Evolutionary conservation across 2,113 vertebrate species (phyloP), one percentile per base, ranked within the genome.

Genomic region (Oxygymnocypris stewartii): DNA sequence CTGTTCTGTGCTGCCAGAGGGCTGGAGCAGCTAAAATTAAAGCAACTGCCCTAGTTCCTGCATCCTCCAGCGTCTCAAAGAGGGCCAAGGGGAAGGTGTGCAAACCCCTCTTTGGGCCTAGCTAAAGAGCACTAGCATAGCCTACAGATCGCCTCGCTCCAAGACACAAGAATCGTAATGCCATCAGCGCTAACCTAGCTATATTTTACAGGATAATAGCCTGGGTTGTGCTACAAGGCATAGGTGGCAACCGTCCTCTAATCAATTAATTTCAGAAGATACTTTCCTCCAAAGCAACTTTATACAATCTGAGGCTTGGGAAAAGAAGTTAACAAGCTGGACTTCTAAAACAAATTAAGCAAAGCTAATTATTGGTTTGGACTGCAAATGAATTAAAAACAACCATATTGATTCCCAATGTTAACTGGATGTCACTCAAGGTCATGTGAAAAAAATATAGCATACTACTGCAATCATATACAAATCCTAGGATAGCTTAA

Each of bases 21-120:
- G 90, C 90, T 89, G 88, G 91, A 87, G 89, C 87, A 90, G 91
- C 93, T 95, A 95, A 94, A 93, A 94, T 94, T 95, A 94, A 94
- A 94, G 91, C 73, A 69, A 89, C 69, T 92, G 94, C 85, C 94
- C 94, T 91, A 95, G 86, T 92, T 95, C 90, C 77, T 87, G 88
- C 57, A 77, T 88, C 88, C 14, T 87, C 91, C 86, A 89, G 91
- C 89, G 90, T 94, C 88, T 89, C 88, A 90, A 93, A 91, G 79
- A 85, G 89, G 92, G 90, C 82, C 84, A 78, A 78, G 73, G 77
- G 87, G 61, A 78, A 86, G 87, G 79, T 74, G 76, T 69, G 65
- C 28, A 82, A 87, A 67, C 73, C 23, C 44, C 84, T 84, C 69
- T 65, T 54, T 25, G n/a, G 54, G 85, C 59, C 28, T 42, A 65